A percentile compares a stretch with the other conserved stretches of the same genome.
Conservation (phyloP, 2,797 vertebrate species). For the Takifugu ocellatus region DNA sequence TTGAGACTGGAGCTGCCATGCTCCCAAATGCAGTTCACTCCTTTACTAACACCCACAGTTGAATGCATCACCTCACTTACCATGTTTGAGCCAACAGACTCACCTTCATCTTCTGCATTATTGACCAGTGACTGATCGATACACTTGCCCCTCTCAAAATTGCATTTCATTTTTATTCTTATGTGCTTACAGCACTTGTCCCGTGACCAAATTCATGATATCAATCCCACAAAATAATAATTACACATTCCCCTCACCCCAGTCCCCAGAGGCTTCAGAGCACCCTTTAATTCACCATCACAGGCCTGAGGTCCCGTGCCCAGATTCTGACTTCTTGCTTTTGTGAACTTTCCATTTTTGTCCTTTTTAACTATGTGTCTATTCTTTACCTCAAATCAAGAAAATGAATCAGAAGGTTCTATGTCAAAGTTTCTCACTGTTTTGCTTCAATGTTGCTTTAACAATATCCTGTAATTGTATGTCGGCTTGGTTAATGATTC, state of each 20-base stretch:
- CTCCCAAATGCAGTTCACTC: constrained; percentile 13
- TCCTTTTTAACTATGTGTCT: constrained; percentile 41
- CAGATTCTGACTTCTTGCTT: constrained; percentile 56
- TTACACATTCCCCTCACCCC: constrained; percentile 21
- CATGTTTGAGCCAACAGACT: constrained; percentile 23
- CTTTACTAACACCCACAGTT: constrained; percentile 34
- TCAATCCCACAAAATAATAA: constrained; percentile 24
- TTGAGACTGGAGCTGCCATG: constrained; percentile 14
- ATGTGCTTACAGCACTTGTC: constrained; percentile 13
- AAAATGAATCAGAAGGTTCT: constrained; percentile 35
- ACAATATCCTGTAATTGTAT: constrained; percentile 19
- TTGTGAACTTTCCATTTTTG: constrained; percentile 48
- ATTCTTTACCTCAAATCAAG: constrained; percentile 21
- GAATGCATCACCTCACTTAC: constrained; percentile 26
- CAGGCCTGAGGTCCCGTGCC: constrained; percentile 15
- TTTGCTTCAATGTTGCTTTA: constrained; percentile 30
- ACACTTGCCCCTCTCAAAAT: constrained; percentile 16
- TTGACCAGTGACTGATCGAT: constrained; percentile 23
- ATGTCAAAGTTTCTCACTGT: not conserved
- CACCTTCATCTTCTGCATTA: constrained; percentile 41
- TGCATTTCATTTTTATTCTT: constrained; percentile 22
- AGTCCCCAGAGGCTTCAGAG: constrained; percentile 39
- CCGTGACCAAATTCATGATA: constrained; percentile 25
- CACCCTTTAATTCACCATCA: constrained; percentile 40
- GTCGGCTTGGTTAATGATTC: constrained; percentile 38